These are phyloP conservation scores for Lydus trimaculatus DNA, from an alignment of 2,888 invertebrate species.

Conservation along the genomic window DNA sequence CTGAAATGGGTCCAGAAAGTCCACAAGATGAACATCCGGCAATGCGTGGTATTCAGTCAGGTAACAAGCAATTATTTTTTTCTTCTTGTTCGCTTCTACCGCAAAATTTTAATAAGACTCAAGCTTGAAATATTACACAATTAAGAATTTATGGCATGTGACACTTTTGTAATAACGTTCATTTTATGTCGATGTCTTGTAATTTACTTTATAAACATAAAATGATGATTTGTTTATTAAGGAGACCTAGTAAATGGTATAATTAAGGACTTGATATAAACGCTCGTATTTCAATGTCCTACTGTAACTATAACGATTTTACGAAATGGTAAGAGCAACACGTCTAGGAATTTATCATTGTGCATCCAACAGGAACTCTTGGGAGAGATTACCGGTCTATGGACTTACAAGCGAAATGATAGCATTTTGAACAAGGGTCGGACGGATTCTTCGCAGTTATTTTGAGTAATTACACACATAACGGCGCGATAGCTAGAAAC, in stretches of 20 bases:
- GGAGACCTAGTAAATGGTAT: conserved; percentile 29
- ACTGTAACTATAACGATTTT: conserved; percentile 6
- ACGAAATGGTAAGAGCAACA: background rate
- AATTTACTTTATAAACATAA: background rate
- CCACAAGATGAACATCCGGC: conserved; percentile 69
- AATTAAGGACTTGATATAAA: conserved; percentile 30
- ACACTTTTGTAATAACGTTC: background rate
- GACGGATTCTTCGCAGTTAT: background rate
- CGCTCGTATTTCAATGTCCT: conserved; percentile 31
- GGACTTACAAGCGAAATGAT: background rate
- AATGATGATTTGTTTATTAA: conserved; percentile 25
- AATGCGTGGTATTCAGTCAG: conserved; percentile 65
- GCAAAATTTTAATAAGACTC: background rate
- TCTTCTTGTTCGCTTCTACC: background rate
- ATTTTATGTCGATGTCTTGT: background rate
- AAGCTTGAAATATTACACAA: background rate
- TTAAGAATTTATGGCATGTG: background rate
- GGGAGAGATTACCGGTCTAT: conserved; percentile 4
- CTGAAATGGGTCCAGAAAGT: conserved; percentile 55
- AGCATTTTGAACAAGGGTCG: background rate
- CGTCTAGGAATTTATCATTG: conserved; percentile 4
- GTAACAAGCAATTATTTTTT: conserved; percentile 28
- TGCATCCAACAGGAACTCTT: background rate
- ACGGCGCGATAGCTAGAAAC: background rate
- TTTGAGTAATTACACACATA: background rate